These are phyloP conservation scores for Magallana gigas DNA, from an alignment of 1,140 invertebrate species.

Conservation along the genomic window DNA sequence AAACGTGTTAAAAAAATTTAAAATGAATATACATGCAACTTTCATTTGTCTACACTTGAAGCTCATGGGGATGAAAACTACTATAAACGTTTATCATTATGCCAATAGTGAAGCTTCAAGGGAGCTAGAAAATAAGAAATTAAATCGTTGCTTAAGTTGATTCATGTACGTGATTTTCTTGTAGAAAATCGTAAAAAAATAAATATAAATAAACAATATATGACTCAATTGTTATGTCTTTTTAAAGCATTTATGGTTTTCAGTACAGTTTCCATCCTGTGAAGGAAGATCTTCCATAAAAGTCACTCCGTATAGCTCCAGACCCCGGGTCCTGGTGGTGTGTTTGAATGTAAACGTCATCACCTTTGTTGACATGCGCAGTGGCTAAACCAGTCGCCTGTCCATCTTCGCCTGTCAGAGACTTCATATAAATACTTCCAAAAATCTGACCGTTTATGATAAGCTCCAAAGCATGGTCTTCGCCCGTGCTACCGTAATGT, in stretches of 20 bases:
- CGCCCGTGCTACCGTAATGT: neutral
- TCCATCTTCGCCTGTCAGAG: neutral
- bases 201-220: too few relatives aligned
- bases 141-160: too few relatives aligned
- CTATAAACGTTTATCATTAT: too few relatives aligned
- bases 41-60: too few relatives aligned
- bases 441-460: neutral
- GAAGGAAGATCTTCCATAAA: constrained; percentile 28
- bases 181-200: too few relatives aligned
- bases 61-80: too few relatives aligned
- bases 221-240: too few relatives aligned
- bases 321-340: neutral
- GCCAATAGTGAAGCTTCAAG: too few relatives aligned
- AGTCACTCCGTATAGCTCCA: constrained; percentile 13
- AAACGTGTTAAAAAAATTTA: too few relatives aligned
- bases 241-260: neutral
- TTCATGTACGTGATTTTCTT: too few relatives aligned
- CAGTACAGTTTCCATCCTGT: constrained; percentile 22
- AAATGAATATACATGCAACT: too few relatives aligned
- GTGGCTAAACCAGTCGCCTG: constrained; percentile 17
- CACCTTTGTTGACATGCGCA: neutral
- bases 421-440: constrained; percentile 22
- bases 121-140: too few relatives aligned
- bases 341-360: constrained; percentile 15
- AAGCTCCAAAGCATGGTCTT: constrained; percentile 13